Evolutionary conservation across 2,888 invertebrate species (phyloP).

Genomic region (Hypolimnas misippus): DNA sequence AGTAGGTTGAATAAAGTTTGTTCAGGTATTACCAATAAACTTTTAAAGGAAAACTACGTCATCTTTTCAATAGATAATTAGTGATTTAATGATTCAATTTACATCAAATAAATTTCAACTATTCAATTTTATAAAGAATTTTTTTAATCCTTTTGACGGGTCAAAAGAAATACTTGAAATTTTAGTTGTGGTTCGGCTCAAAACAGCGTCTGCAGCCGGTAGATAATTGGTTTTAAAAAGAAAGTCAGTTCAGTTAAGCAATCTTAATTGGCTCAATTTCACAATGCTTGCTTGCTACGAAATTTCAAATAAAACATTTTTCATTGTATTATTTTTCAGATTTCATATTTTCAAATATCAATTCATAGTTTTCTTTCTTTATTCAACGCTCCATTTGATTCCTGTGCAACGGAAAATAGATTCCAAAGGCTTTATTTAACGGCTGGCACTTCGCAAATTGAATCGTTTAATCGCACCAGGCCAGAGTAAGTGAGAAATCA

Average conservation of each 20-base stretch:
- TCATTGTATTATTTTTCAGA: constrained; percentile 4
- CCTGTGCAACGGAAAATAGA: constrained; percentile 56
- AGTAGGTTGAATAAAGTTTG: no score
- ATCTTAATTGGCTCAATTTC: constrained; percentile 74
- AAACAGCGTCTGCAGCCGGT: constrained; percentile 6
- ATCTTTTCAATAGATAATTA: no score
- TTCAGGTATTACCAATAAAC: no score
- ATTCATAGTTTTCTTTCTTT: constrained; percentile 46
- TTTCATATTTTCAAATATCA: constrained; percentile 51
- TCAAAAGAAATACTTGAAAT: neutral
- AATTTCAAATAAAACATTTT: constrained; percentile 4
- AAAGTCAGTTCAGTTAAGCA: constrained; percentile 63
- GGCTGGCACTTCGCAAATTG: constrained; percentile 70
- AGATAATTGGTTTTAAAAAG: constrained; percentile 56
- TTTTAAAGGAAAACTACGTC: no score
- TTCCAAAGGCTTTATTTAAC: constrained; percentile 62
- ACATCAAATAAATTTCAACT: no score
- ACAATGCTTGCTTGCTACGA: constrained; percentile 44
- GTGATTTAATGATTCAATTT: no score
- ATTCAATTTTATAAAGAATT: constrained; percentile 79
- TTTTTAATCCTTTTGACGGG: neutral
- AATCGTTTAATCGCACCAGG: constrained; percentile 68
- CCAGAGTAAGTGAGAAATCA: constrained; percentile 58
- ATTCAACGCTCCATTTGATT: constrained; percentile 49
- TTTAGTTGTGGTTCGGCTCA: constrained; percentile 9